phyloP scores from a whole-genome alignment of 2,888 invertebrate species.

The Brachycybe producta region DNA sequence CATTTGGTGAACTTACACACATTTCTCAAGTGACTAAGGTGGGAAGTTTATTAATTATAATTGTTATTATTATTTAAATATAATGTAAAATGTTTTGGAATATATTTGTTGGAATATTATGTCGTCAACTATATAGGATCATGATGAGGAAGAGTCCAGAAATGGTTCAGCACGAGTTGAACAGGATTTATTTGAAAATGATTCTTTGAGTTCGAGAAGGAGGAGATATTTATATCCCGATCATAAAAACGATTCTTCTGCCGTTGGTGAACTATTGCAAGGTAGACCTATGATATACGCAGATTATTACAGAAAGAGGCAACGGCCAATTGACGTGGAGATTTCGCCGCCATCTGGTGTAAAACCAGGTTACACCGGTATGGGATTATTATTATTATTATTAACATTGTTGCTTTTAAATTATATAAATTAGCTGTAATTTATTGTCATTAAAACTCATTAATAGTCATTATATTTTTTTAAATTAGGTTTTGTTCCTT shows the following conservation, averaged over 20 bases:
- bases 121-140: too few species aligned
- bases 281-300: background rate
- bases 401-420: too few species aligned
- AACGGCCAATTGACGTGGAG: background rate
- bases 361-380: conserved; percentile 12
- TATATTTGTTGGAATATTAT: too few species aligned
- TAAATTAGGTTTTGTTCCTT: conserved; percentile 8
- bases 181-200: background rate
- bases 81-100: too few species aligned
- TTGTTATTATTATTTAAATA: too few species aligned
- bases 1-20: conserved; percentile 13
- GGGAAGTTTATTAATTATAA: too few species aligned
- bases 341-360: conserved; percentile 1
- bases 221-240: too few species aligned
- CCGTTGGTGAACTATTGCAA: background rate
- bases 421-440: too few species aligned
- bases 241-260: conserved; percentile 12
- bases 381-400: background rate
- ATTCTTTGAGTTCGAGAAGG: too few species aligned
- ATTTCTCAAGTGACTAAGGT: too few species aligned
- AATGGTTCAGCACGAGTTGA: background rate
- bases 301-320: background rate
- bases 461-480: background rate
- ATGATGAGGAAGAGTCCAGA: background rate
- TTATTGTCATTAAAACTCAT: background rate